phyloP scores from a whole-genome alignment of 35 echinoderm and acorn worm species.

The Lytechinus pictus region DNA sequence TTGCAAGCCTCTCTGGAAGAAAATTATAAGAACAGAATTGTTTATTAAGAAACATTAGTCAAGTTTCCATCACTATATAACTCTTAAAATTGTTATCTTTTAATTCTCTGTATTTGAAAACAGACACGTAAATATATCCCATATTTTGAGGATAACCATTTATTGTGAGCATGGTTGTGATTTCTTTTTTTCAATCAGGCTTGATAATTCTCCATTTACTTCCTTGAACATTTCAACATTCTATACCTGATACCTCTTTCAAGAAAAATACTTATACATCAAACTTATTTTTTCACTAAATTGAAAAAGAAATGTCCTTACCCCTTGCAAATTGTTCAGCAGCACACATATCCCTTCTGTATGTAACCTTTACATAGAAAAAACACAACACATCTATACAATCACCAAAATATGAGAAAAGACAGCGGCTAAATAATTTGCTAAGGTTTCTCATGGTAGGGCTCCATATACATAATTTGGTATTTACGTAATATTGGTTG shows the following conservation, averaged over 20 bases:
- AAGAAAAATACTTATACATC: neutral
- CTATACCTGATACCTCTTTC: neutral
- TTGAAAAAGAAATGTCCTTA: neutral
- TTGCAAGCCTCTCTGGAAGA: slow-evolving; percentile 33
- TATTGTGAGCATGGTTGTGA: neutral
- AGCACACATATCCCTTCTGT: slow-evolving; percentile 75
- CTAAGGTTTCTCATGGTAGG: no score
- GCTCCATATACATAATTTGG: no score
- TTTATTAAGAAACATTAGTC: neutral
- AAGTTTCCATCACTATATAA: neutral
- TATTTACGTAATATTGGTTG: no score
- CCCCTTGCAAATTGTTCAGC: slow-evolving; percentile 81
- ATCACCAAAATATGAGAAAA: neutral
- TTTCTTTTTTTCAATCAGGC: no score
- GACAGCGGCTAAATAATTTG: neutral
- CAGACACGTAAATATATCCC: no score
- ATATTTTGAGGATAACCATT: neutral
- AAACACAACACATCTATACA: neutral
- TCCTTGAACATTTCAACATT: neutral
- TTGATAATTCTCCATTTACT: neutral
- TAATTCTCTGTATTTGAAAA: no score
- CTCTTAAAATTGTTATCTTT: no score
- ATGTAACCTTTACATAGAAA: slow-evolving; percentile 72
- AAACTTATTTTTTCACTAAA: neutral
- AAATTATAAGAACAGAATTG: neutral